Base-by-base conservation (phyloP, 2,888 invertebrate species). In the Eugnorisma glareosa region DNA sequence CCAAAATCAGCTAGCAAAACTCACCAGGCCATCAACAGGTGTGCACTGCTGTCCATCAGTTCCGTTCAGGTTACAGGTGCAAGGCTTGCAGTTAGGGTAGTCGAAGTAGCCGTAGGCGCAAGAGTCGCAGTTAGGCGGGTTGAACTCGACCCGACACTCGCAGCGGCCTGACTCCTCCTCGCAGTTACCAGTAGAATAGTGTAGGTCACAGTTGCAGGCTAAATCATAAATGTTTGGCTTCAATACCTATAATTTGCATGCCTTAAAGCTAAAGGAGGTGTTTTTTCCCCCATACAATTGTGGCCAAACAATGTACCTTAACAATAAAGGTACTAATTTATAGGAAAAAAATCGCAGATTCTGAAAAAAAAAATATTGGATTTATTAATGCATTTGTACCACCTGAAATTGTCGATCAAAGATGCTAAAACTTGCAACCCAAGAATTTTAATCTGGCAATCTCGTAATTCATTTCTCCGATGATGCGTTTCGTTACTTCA, bases 81-180 rank as follows among this genome's bases (percentile, higher is more conserved):
- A 99, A 0, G 98, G 98, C 79, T 98, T 98, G 93, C 99, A 99
- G 88, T 98, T 95, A 0, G 99, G 99, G 94, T 98, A 99, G 85
- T 98, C 99, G 93, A 98, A 99, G 95, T 99, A 99, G 0, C 99
- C 99, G 89, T 98, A 98, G 35, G 98, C 98, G 91, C 99, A 99
- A 0, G 97, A 97, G 92, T 98, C 98, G 91, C 99, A 99, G 91
- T 98, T 96, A 0, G 99, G 98, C 0, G 98, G 97, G 73, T 98
- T 97, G 94, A 97, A 99, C 91, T 99, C 98, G 2, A 96, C 95
- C 43, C 98, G 97, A 90, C 99, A 99, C 91, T 99, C 98, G 92
- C 99, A 99, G 59, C 97, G 97, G 0, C 99, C 99, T 0, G 98
- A 97, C 66, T 98, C 98, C 89, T 99, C 99, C 69, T 98, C 98